Conservation (phyloP, 1,140 invertebrate species). For the Adoxophyes honmai region DNA sequence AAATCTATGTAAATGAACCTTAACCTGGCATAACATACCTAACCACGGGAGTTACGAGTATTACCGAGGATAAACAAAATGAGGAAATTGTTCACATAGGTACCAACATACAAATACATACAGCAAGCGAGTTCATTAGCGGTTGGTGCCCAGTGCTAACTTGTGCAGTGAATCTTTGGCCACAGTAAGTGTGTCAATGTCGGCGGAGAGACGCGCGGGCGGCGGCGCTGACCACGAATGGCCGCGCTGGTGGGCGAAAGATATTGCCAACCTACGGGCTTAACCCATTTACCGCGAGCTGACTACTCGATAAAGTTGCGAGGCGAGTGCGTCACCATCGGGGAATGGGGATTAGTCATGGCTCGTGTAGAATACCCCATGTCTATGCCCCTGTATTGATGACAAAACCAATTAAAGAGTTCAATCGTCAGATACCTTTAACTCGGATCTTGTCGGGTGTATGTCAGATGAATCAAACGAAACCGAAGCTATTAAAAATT, state of each 20-base stretch:
- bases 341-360: neutral
- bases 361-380: too few relatives aligned
- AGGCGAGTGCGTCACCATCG: slow-evolving; percentile 4
- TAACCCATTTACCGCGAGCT: neutral
- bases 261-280: slow-evolving; percentile 10
- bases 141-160: slow-evolving; percentile 9
- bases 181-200: slow-evolving; percentile 13
- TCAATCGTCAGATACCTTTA: too few relatives aligned
- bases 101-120: neutral
- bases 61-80: too few relatives aligned
- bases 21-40: too few relatives aligned
- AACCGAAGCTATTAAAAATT: too few relatives aligned
- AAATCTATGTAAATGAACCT: too few relatives aligned
- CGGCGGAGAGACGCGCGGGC: neutral
- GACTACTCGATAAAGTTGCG: neutral
- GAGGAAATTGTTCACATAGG: neutral
- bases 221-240: slow-evolving; percentile 1
- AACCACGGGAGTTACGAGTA: too few relatives aligned
- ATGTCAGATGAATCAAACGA: too few relatives aligned
- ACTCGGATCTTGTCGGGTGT: too few relatives aligned
- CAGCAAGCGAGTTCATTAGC: slow-evolving; percentile 6
- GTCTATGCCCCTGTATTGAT: too few relatives aligned
- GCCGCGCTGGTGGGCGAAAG: neutral
- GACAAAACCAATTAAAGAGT: too few relatives aligned
- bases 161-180: slow-evolving; percentile 8